Evolutionary conservation across 2,113 vertebrate genomes (phyloP).

Genomic region (Elachura formosa): DNA sequence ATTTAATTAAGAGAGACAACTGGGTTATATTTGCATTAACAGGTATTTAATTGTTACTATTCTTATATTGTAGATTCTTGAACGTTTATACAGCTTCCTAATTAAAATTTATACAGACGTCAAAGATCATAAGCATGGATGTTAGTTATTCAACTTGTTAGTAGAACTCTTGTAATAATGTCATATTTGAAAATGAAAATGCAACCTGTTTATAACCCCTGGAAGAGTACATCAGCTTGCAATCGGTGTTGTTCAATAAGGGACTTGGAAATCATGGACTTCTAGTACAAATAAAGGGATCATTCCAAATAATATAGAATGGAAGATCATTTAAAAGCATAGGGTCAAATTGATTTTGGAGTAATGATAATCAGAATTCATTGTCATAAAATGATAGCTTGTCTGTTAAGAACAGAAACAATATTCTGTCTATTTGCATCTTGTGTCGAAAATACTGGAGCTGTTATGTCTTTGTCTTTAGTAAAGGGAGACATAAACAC

Average conservation of each 20-base stretch:
- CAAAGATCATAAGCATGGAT: neutral
- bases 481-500: neutral
- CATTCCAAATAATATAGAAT: neutral
- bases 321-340: neutral
- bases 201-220: neutral
- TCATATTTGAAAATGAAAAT: neutral
- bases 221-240: neutral
- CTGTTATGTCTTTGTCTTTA: neutral
- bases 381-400: neutral
- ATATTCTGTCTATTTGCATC: neutral
- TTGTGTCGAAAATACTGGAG: neutral
- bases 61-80: neutral
- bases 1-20: slow-evolving; percentile 28
- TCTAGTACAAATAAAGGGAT: neutral
- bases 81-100: slow-evolving; percentile 5
- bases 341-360: neutral
- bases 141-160: slow-evolving; percentile 8
- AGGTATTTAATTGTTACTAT: slow-evolving; percentile 36
- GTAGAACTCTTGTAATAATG: neutral
- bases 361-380: neutral
- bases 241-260: neutral
- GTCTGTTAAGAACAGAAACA: neutral
- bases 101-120: slow-evolving; percentile 27
- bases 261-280: neutral
- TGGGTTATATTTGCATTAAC: slow-evolving; percentile 32